Evolutionary conservation across 2,888 invertebrate genomes (phyloP), one percentile per base, ranked within the genome.

Genomic region (Dastarcus helophoroides): DNA sequence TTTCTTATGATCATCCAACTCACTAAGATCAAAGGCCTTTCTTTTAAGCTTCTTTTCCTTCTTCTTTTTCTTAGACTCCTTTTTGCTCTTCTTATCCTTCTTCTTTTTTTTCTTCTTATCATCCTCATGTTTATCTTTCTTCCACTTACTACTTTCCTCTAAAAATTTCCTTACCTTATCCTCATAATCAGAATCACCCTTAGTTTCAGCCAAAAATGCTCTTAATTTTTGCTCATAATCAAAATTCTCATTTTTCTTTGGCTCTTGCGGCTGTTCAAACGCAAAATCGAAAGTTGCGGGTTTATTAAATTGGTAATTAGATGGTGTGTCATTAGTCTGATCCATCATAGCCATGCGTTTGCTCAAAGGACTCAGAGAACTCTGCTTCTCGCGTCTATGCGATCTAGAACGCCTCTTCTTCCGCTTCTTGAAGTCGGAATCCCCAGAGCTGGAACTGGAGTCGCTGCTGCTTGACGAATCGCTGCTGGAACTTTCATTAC

Each of bases 151-250:
- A 0, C 83, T 82, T 48, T 86, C 85, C 50, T 82, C 83, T 33
- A 88, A 64, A 58, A 86, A 80, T 58, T 79, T 84, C n/a, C 84
- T 74, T 34, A 88, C 85, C 66, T 68, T 83, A 37, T 79, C 80
- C 57, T 85, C 83, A 48, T 86, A 88, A 55, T 86, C 85, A 0
- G 83, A 82, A 51, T 86, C 86, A 11, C 64, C 66, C 56, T 80
- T 81, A 2, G 81, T 81, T 60, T 79, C 79, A 44, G 81, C 79
- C 40, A 84, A 58, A 59, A 84, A 83, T 8, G 58, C 46, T 28
- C 57, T 69, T 3, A 83, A 79, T 43, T 51, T 53, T n/a, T 44
- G 35, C 32, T 55, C 55, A 22, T 55, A 55, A 28, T 47, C 49
- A 13, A 43, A 28, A 26, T 53, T 52, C 5, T 37, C 24, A 1